phyloP scores from a whole-genome alignment of 2,888 invertebrate species.

The Mimumesa dahlbomi region DNA sequence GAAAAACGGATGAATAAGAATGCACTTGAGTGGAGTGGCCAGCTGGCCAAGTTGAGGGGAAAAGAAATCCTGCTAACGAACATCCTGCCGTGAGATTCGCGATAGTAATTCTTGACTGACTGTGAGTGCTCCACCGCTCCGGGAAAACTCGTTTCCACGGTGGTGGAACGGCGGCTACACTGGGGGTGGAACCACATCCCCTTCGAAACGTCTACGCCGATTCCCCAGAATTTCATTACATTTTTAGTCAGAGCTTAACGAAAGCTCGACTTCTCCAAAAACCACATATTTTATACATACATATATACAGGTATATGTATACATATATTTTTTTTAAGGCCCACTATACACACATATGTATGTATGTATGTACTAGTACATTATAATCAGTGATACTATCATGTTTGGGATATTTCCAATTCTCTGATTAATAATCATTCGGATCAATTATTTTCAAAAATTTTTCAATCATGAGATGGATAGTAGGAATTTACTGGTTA shows the following conservation, averaged over 20 bases:
- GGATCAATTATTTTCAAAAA: no score
- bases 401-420: no score
- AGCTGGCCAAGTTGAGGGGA: constrained; percentile 37
- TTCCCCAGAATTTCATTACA: constrained; percentile 36
- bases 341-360: no score
- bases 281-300: no score
- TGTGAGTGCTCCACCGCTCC: constrained; percentile 32
- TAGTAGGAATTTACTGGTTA: no score
- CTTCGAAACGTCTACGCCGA: constrained; percentile 34
- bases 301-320: no score
- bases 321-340: no score
- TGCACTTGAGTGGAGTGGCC: constrained; percentile 58
- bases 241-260: constrained; percentile 35
- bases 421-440: no score
- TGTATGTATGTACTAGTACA: no score
- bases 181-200: constrained; percentile 41
- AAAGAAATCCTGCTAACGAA: constrained; percentile 64
- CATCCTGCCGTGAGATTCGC: constrained; percentile 59
- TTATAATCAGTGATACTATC: no score
- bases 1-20: constrained; percentile 59
- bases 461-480: no score
- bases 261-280: constrained; percentile 25
- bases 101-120: constrained; percentile 53
- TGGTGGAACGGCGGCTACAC: constrained; percentile 11
- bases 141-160: constrained; percentile 52